Evolutionary conservation across 2,888 invertebrate species (phyloP).

Genomic region (Pyrgus malvae): DNA sequence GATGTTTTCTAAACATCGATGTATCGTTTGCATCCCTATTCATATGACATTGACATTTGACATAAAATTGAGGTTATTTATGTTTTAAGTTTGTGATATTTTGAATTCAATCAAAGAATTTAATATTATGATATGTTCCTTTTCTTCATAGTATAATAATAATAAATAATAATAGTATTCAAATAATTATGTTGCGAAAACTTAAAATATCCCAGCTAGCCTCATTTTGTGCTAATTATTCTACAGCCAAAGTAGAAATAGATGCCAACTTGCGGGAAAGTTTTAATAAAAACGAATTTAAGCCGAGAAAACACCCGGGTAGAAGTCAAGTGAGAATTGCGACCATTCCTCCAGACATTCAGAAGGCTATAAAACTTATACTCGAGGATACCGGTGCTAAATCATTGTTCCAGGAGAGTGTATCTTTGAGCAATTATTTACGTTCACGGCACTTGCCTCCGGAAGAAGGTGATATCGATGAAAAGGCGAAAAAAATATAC

Average conservation of each 20-base stretch:
- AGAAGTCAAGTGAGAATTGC: conserved; percentile 77
- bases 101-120: too few species aligned
- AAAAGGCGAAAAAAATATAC: conserved; percentile 66
- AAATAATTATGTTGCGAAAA: conserved; percentile 57
- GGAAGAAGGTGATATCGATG: conserved; percentile 78
- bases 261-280: conserved; percentile 71
- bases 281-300: conserved; percentile 77
- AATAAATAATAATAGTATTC: neutral
- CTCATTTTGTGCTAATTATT: conserved; percentile 48
- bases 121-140: too few species aligned
- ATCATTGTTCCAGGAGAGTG: conserved; percentile 76
- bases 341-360: conserved; percentile 82
- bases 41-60: too few species aligned
- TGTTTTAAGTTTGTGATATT: too few species aligned
- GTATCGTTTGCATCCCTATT: too few species aligned
- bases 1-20: too few species aligned
- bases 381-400: conserved; percentile 82
- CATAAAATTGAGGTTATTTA: too few species aligned
- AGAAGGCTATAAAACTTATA: conserved; percentile 78
- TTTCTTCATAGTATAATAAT: neutral
- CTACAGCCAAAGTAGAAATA: conserved; percentile 69
- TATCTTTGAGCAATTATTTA: conserved; percentile 82
- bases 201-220: conserved; percentile 49
- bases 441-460: conserved; percentile 84
- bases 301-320: conserved; percentile 89